phyloP scores from a whole-genome alignment of 2,888 invertebrate genomes.

The Cheilosia pagana region DNA sequence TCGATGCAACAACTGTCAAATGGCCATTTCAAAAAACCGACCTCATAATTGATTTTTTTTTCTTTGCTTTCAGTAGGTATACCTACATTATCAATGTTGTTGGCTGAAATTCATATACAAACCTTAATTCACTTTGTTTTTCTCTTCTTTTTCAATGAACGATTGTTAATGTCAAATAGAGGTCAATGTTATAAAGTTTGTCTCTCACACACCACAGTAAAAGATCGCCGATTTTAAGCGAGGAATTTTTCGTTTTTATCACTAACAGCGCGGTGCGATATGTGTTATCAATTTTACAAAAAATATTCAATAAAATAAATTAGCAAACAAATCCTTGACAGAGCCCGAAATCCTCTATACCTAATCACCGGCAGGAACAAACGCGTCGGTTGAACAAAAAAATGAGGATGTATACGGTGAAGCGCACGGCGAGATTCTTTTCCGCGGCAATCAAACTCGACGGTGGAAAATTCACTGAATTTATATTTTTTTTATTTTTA shows the following conservation, averaged over 20 bases:
- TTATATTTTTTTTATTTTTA: conserved; percentile 40
- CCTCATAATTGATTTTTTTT: neutral
- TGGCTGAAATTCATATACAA: conserved; percentile 52
- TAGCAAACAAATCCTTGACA: conserved; percentile 1
- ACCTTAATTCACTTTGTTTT: conserved; percentile 60
- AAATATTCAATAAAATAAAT: conserved; percentile 4
- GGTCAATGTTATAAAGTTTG: conserved; percentile 80
- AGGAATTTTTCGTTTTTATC: conserved; percentile 32
- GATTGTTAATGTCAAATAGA: conserved; percentile 82
- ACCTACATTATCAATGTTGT: neutral
- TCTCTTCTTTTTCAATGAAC: conserved; percentile 51
- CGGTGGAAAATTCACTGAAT: conserved; percentile 45
- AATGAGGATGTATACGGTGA: conserved; percentile 45
- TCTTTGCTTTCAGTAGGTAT: neutral
- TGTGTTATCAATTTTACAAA: conserved; percentile 47
- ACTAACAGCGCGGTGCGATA: conserved; percentile 32
- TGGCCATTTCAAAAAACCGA: neutral
- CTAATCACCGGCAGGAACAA: conserved; percentile 23
- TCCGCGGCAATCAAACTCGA: conserved; percentile 51
- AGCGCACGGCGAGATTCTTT: conserved; percentile 41
- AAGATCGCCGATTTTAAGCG: conserved; percentile 49
- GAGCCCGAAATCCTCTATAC: conserved; percentile 18
- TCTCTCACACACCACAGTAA: conserved; percentile 67
- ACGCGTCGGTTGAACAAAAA: conserved; percentile 8
- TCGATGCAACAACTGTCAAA: conserved; percentile 35